These are phyloP conservation scores for Characodon lateralis DNA, from an alignment of 2,797 vertebrate species.

Conservation along the genomic window DNA sequence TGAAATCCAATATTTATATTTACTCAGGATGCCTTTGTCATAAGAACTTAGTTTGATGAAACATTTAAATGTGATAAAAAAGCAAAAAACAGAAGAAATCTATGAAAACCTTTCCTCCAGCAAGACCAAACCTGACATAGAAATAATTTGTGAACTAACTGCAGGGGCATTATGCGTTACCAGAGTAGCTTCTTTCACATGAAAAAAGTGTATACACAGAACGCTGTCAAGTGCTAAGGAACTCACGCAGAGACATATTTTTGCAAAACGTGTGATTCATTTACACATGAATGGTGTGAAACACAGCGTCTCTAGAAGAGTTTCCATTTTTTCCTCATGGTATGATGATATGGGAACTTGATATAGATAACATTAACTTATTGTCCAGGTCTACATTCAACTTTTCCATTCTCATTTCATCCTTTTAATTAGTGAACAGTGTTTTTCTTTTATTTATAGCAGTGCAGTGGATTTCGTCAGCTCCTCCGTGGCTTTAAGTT, in stretches of 20 bases:
- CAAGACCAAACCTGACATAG: not conserved
- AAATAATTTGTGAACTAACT: conserved; percentile 3
- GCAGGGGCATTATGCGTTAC: not conserved
- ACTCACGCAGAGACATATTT: conserved; percentile 45
- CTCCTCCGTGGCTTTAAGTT: conserved; percentile 35
- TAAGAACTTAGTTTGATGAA: not conserved
- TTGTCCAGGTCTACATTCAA: conserved; percentile 30
- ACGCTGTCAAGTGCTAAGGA: conserved; percentile 32
- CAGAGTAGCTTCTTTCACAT: not conserved
- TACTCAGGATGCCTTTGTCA: too few species aligned
- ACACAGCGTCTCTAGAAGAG: conserved; percentile 30
- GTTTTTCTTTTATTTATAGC: conserved; percentile 46
- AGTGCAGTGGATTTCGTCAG: conserved; percentile 9
- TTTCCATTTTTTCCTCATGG: conserved; percentile 22
- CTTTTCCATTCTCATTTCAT: conserved; percentile 31
- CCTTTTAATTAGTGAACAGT: conserved; percentile 27
- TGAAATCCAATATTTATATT: too few species aligned
- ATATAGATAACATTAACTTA: conserved; percentile 33
- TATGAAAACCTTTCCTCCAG: not conserved
- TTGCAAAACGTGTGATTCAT: conserved; percentile 48
- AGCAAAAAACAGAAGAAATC: not conserved
- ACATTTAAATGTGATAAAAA: not conserved
- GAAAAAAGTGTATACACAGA: not conserved
- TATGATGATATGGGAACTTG: conserved; percentile 21
- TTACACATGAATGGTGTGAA: conserved; percentile 50